phyloP scores from a whole-genome alignment of 37 sponge, comb jelly and placozoan species.

The Eunapius fragilis region DNA sequence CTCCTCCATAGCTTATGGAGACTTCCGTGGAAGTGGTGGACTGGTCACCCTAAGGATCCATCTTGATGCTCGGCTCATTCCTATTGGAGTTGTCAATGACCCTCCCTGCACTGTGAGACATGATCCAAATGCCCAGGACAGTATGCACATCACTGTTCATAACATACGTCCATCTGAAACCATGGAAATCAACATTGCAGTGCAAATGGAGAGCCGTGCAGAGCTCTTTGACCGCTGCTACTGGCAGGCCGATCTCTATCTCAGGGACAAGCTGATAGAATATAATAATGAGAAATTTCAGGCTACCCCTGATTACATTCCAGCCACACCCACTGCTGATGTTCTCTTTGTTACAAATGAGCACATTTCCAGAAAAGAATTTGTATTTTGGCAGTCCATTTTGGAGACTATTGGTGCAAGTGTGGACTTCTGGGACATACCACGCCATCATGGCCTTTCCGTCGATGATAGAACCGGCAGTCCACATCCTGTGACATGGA shows the following conservation, averaged over 20 bases:
- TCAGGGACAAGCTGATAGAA: conserved; percentile 75
- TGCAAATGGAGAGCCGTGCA: conserved; percentile 70
- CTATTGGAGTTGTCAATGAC: conserved; percentile 33
- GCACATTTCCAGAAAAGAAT: conserved; percentile 43
- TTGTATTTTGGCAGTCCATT: conserved; percentile 72
- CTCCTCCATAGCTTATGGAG: conserved; percentile 66
- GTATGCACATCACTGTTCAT: conserved; percentile 51
- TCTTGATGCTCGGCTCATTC: conserved; percentile 61
- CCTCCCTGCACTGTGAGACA: conserved; percentile 54
- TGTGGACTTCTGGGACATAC: conserved; percentile 73
- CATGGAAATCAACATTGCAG: conserved; percentile 22
- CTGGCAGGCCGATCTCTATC: conserved; percentile 68
- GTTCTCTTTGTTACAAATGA: conserved; percentile 63
- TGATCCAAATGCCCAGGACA: conserved; percentile 61
- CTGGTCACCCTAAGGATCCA: conserved; percentile 50
- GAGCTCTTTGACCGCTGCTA: conserved; percentile 74
- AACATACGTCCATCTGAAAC: conserved; percentile 54
- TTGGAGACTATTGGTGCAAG: conserved; percentile 35
- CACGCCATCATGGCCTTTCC: conserved; percentile 67
- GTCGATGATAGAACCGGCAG: conserved; percentile 21
- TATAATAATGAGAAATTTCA: conserved; percentile 50
- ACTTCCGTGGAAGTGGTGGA: conserved; percentile 52
- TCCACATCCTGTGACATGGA: conserved; percentile 58
- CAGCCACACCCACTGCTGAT: conserved; percentile 58
- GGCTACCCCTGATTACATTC: conserved; percentile 57